Base-by-base conservation (phyloP, 2,113 vertebrate genomes). In the Xiphias gladius region DNA sequence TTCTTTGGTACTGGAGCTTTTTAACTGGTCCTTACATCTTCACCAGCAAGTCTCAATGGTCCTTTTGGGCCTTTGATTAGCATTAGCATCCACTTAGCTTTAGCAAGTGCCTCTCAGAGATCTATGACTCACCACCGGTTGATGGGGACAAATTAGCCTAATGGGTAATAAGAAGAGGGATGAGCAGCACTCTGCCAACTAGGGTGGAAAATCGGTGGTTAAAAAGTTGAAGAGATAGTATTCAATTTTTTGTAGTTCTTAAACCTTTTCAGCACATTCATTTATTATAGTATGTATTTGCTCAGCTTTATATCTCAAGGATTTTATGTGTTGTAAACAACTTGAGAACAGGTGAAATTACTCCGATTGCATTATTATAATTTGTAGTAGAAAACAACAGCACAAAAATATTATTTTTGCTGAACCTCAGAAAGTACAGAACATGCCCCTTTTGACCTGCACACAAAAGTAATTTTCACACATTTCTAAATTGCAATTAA, bases 41-140 rank as follows among this genome's bases (percentile, higher is more conserved):
- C 57, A 30, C 54, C 76, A 46, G 57, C 12, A 39, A 65, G 65
- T 82, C 79, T 86, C 76, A 61, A 85, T 70, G 82, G 79, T 78
- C 73, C 74, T 89, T 84, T 82, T 68, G 63, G 67, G 71, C 52
- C 79, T 88, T 76, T 89, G 80, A 92, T 91, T 84, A 89, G 85
- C 82, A 83, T 89, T 91, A 88, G 76, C 84, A 73, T 89, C 88
- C 89, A 93, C 88, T 90, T 82, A 79, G 68, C 77, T 86, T 85
- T 55, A 57, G n/a, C 28, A n/a, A 90, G 84, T 77, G 80, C 28
- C 90, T 87, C 82, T 86, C 39, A 57, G 82, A 69, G 66, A 55
- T 78, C 64, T 75, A 67, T 78, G 88, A 83, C 76, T 88, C 87
- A 84, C 76, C 46, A 91, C 83, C 74, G 86, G 81, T 87, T 84